Base-by-base conservation (phyloP, 2,888 invertebrate genomes). In the Vanessa cardui region DNA sequence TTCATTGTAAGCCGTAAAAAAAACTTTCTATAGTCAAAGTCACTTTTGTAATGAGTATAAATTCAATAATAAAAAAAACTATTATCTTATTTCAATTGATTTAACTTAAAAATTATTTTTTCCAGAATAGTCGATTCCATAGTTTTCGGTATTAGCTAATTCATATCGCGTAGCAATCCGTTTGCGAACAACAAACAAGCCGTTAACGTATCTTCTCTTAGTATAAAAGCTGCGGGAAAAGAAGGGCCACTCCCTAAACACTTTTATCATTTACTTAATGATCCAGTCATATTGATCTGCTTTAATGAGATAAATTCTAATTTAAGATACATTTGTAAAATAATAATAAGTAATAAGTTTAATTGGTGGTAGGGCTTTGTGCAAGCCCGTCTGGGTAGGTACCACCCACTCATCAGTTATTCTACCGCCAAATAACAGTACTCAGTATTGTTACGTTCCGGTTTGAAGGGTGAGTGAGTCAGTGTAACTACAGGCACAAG, bases 121-220 rank as follows among this genome's bases (percentile, higher is more conserved):
- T 18, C 49, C 18, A 49, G 46, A 46, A 26, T 44, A 20, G 26
- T 61, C 46, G 61, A 44, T 76, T 83, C 82, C 56, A 81, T 44
- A 72, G 70, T 65, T 79, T 79, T 74, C 52, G 54, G 45, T 64
- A 74, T 72, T 74, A 31, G 18, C 66, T 60, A 69, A 74, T 75
- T 76, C 67, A 70, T 74, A 76, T 74, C 70, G 72, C 73, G 75
- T 74, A 69, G 76, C 82, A 83, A 86, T 85, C 83, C 83, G 82
- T 83, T 83, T 78, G 78, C 73, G 73, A 73, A 73, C 68, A 72
- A 74, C 77, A 80, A 83, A 83, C 83, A 84, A 79, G 75, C 80
- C 81, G 82, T 82, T 82, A 79, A 75, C 72, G 75, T 71, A 73
- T 76, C 73, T 79, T 76, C 70, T 56, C 39, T 39, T 76, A 74